Percentiles rank a stretch among this genome's conserved stretches.
These are phyloP conservation scores for Pseudorectes ferrugineus DNA, from an alignment of 2,113 vertebrate species.

Conservation along the genomic window DNA sequence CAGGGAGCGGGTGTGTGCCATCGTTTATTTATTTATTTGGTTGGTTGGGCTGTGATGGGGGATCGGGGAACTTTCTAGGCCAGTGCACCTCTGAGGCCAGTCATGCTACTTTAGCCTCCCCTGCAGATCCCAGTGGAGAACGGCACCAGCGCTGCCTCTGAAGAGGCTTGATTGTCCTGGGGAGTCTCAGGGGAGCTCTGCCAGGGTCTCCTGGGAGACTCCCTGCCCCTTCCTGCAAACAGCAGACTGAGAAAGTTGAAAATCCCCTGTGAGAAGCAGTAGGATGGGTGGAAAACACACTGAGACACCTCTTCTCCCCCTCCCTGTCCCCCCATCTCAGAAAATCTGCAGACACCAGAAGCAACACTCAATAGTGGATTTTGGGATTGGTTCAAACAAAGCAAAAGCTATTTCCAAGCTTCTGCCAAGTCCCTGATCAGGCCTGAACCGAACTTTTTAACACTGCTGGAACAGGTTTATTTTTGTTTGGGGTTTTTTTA, in stretches of 20 bases:
- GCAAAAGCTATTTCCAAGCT: not conserved
- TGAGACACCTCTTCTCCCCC: not conserved
- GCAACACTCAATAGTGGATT: not conserved
- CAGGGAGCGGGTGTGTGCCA: not conserved
- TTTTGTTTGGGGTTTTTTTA: not conserved
- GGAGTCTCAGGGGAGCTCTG: not conserved
- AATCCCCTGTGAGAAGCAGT: not conserved
- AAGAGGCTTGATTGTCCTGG: not conserved
- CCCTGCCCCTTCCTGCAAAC: not conserved
- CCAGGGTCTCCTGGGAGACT: not conserved
- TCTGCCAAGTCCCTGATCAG: not conserved
- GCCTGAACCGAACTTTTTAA: not conserved
- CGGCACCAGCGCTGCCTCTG: not conserved
- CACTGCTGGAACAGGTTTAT: not conserved
- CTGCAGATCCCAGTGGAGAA: conserved; percentile 62
- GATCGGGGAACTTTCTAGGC: conserved; percentile 27
- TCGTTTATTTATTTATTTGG: not conserved
- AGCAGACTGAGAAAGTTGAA: not conserved
- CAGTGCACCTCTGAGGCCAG: not conserved
- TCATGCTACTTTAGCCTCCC: conserved; percentile 54
- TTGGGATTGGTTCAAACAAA: not conserved
- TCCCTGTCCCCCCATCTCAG: rapidly evolving
- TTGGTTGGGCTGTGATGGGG: not conserved
- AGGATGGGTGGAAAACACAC: not conserved
- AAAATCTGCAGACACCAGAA: not conserved